Evolutionary conservation across 2,888 invertebrate species (phyloP), one percentile per base, ranked within the genome.

Genomic region (Drosophila diplacantha): DNA sequence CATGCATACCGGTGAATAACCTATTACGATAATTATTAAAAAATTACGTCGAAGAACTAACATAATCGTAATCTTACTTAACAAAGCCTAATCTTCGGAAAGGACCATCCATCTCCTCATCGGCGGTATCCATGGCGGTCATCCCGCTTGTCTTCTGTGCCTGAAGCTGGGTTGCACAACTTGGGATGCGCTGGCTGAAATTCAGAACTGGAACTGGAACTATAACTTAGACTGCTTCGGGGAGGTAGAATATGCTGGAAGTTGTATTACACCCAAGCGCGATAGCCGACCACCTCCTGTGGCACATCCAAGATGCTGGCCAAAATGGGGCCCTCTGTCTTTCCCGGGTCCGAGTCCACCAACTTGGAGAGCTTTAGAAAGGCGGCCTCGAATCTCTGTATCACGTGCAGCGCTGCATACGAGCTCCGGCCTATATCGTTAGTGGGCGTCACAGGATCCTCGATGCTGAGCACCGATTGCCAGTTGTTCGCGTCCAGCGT

Each of bases 381-480:
- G 0, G 69, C 81, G 16, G 35, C 46, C 35, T 70, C 68, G 12
- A 79, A 81, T 8, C 59, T 16, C 16, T 70, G 50, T 34, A 78
- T 81, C 0, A 75, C 79, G 20, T 62, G 41, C 29, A 78, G 7
- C 0, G 71, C 75, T 6, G 60, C 59, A 31, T 57, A 79, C 0
- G 81, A 79, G 44, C 79, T 78, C 38, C 83, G 75, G 18, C 79
- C 78, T 26, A 79, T 78, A n/a, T 79, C 73, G 34, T 79, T 83
- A 5, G 49, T 67, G 2, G 79, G 83, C 2, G 81, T 75, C 16
- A 79, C 68, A 6, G 83, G 83, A 57, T 83, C 79, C 39, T 81
- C 75, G 39, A 79, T 79, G n/a, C 75, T 78, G 35, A 79, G 49
- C 32, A 78, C 61, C 9, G 83, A 81, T 12, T 71, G 12, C 65